These are phyloP conservation scores for Nomada fucata DNA, from an alignment of 2,888 invertebrate species.

Conservation along the genomic window DNA sequence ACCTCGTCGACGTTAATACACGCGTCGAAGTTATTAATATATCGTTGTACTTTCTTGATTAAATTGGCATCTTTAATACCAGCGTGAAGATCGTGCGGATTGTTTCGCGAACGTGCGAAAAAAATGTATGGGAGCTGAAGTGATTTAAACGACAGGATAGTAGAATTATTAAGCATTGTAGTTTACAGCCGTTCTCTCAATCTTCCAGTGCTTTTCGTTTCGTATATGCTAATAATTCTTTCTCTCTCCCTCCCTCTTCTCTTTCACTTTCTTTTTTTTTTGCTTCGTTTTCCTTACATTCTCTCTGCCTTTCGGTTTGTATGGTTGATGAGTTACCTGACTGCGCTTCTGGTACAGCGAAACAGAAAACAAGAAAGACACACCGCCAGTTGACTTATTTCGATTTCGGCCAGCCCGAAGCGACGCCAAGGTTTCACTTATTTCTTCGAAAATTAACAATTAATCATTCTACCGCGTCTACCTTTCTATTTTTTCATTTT, in stretches of 20 bases:
- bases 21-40: neutral
- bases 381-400: conserved; percentile 75
- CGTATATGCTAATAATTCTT: conserved; percentile 21
- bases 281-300: conserved; percentile 47
- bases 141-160: neutral
- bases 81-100: neutral
- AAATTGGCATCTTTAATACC: neutral
- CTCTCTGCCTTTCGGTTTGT: conserved; percentile 52
- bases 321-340: conserved; percentile 80
- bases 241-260: conserved; percentile 3
- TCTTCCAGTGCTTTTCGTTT: conserved; percentile 17
- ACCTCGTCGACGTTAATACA: neutral
- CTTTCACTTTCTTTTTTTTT: conserved; percentile 17
- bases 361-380: conserved; percentile 82
- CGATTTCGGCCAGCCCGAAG: conserved; percentile 66
- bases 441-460: conserved; percentile 45
- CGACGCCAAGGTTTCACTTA: conserved; percentile 46
- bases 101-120: neutral
- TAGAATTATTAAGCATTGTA: neutral
- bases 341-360: conserved; percentile 83
- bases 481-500: neutral
- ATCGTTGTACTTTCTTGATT: neutral
- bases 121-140: neutral
- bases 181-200: conserved; percentile 24
- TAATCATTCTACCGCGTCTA: conserved; percentile 38